Conservation (phyloP, 2,113 vertebrate species). For the Hydropotes inermis region DNA sequence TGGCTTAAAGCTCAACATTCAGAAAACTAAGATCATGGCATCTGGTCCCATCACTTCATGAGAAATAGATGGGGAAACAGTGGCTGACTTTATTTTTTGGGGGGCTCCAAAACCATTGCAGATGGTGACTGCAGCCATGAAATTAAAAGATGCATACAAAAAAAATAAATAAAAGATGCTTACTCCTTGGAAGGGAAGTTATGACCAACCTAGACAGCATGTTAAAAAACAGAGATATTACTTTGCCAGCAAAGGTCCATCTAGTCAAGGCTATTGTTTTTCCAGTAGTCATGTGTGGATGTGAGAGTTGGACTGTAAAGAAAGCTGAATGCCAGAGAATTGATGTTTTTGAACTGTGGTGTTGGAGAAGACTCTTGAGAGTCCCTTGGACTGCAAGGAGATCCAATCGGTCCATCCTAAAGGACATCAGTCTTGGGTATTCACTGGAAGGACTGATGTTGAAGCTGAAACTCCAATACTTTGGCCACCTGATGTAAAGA, state of each 20-base stretch:
- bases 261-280: not conserved
- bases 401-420: not conserved
- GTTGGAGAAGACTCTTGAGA: not conserved
- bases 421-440: too few relatives aligned
- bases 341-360: not conserved
- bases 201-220: not conserved
- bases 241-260: not conserved
- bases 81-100: not conserved
- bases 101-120: not conserved
- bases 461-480: not conserved
- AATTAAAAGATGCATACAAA: not conserved
- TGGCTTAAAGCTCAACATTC: not conserved
- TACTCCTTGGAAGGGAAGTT: not conserved
- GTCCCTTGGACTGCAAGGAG: not conserved
- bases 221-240: not conserved
- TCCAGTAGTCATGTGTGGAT: not conserved
- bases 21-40: not conserved
- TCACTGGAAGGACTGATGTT: not conserved
- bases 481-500: not conserved
- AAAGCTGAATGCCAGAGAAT: not conserved
- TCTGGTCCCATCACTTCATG: not conserved
- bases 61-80: not conserved
- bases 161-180: not conserved
- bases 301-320: not conserved
- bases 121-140: not conserved